phyloP scores from a whole-genome alignment of 2,888 invertebrate genomes.

The Sericinus montela region DNA sequence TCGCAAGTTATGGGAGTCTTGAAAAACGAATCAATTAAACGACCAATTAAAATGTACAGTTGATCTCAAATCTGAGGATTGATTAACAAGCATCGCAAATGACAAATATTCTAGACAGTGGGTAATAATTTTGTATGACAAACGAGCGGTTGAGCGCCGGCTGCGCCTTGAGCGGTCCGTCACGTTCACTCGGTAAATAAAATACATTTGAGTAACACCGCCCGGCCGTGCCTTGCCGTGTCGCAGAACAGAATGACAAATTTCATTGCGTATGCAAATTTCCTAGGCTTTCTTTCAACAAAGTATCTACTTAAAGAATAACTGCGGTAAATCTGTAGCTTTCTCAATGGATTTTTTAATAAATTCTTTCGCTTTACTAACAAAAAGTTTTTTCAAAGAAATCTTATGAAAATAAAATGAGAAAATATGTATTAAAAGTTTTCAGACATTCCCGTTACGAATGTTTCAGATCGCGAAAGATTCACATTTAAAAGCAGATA shows the following conservation, averaged over 20 bases:
- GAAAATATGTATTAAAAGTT: not conserved
- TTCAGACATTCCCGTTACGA: not conserved
- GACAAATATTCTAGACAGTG: constrained; percentile 36
- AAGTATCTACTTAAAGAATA: not conserved
- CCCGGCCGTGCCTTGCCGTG: constrained; percentile 37
- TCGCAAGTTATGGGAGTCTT: no score
- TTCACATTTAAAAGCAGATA: constrained; percentile 8
- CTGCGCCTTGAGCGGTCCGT: constrained; percentile 44
- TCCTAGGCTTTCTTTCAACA: constrained; percentile 14
- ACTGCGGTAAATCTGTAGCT: constrained; percentile 24
- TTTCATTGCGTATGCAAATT: constrained; percentile 63
- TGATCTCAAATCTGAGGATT: constrained; percentile 17
- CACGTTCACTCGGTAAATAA: constrained; percentile 63
- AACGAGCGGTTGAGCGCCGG: constrained; percentile 58
- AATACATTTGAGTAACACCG: constrained; percentile 47
- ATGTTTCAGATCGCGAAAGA: constrained; percentile 2
- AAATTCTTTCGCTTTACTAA: not conserved
- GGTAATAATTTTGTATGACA: constrained; percentile 57
- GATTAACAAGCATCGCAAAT: constrained; percentile 46
- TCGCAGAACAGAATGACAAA: constrained; percentile 47
- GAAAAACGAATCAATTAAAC: not conserved
- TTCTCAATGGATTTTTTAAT: constrained; percentile 5
- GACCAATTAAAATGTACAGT: constrained; percentile 3
- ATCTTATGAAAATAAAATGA: not conserved
- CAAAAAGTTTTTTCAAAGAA: not conserved